Base-by-base conservation (phyloP, 1,140 invertebrate genomes). In the Tetragnatha versicolor region DNA sequence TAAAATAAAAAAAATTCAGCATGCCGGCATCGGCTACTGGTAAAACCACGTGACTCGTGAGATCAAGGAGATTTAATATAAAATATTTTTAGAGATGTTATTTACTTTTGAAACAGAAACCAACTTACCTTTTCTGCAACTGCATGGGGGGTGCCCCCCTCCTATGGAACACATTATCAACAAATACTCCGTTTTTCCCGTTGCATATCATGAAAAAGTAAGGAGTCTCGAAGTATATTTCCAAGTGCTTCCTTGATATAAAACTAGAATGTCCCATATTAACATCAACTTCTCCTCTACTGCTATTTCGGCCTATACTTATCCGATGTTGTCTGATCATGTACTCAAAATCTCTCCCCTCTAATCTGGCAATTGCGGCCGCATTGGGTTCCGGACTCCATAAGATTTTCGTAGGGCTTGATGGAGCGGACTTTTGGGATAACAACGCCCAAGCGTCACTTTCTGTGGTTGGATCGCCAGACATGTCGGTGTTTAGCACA, bases 191-290 rank as follows among this genome's bases (percentile, higher is more conserved):
- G 87, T 98, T 99, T 87, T 98, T 98, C 81, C 97, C 97, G 85
- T 95, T 94, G 88, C 97, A 99, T 79, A 92, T 92, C 90, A 99
- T 92, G 86, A 92, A 98, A 88, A 98, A 98, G 86, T 91, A 90
- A 2, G 94, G 93, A 83, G 94, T 92, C 83, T 98, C 94, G 87
- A 93, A 97, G 85, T 92, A 92, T 81, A 99, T 91, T 88, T 98
- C 96, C 80, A 99, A 90, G 89, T 99, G 97, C 85, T 92, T 91
- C 61, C 97, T 90, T 47, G 95, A 98, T 83, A 99, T 97, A 88
- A 98, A 98, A 88, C 93, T 97, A 39, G 96, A 98, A 87, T 96
- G 94, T 85, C 96, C 96, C 92, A 98, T 98, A 89, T 98, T 97
- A 84, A 99, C 95, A 88, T 99, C 96, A 81, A 98, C 96, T 86